Conservation (phyloP, 2,888 invertebrate species). For the Timandra comae region DNA sequence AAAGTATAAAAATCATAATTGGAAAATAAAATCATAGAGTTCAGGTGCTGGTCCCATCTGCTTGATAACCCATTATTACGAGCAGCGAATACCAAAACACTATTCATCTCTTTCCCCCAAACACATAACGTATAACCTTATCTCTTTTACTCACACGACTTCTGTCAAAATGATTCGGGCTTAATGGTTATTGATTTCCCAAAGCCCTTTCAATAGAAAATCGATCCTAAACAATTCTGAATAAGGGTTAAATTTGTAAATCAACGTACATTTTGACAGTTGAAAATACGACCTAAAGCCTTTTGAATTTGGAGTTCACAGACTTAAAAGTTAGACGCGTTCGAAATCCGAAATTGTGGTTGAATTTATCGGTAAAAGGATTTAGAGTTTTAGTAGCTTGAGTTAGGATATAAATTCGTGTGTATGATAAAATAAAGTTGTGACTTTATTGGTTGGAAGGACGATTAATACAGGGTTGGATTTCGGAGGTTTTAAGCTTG, state of each 20-base stretch:
- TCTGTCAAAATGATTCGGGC: conserved; percentile 61
- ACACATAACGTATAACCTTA: conserved; percentile 26
- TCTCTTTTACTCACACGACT: conserved; percentile 49
- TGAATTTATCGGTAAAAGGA: conserved; percentile 23
- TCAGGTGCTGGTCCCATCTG: conserved; percentile 66
- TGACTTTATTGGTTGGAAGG: conserved; percentile 70
- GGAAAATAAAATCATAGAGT: conserved; percentile 68
- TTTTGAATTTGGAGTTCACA: conserved; percentile 63
- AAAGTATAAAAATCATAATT: conserved; percentile 29
- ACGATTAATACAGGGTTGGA: conserved; percentile 74
- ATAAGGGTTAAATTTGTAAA: conserved; percentile 22
- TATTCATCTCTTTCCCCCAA: conserved; percentile 38
- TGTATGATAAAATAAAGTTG: conserved; percentile 33
- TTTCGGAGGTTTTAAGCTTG: conserved; percentile 79
- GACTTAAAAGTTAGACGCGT: conserved; percentile 59
- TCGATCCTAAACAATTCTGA: conserved; percentile 32
- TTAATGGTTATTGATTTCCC: conserved; percentile 70
- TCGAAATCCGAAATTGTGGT: conserved; percentile 35
- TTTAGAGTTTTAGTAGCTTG: conserved; percentile 28
- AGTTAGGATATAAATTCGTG: conserved; percentile 43
- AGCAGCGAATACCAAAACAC: conserved; percentile 36
- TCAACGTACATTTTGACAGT: conserved; percentile 23
- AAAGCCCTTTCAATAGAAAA: conserved; percentile 27
- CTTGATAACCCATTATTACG: conserved; percentile 47
- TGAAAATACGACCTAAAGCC: conserved; percentile 54